Evolutionary conservation across 2,113 vertebrate species (phyloP), one percentile per base, ranked within the genome.

Genomic region (Labrus mixtus): DNA sequence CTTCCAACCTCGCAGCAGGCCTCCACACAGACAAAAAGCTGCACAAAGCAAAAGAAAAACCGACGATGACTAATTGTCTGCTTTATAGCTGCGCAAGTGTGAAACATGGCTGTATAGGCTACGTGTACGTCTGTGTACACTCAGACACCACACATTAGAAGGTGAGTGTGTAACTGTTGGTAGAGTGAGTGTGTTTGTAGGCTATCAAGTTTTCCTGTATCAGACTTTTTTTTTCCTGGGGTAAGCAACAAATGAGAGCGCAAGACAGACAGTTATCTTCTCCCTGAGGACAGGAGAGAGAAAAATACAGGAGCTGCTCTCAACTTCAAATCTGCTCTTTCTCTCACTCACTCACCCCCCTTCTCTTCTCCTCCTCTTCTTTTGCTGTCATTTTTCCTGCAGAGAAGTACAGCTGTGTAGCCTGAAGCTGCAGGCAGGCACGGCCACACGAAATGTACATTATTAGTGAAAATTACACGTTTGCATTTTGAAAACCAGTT

Each of bases 21-120:
- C 72, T 71, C 77, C 66, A 64, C 53, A 70, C 82, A 79, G 59
- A 70, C 63, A 81, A 56, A 67, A 79, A 73, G 78, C 76, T 19
- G 69, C 65, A 62, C 39, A 67, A 73, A 81, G 70, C 68, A 81
- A 69, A 81, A 80, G 45, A 66, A 53, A 82, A 77, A 84, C 41
- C 77, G 61, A 82, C 53, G 72, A 69, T 78, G 76, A 87, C 77
- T 78, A 90, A 89, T 88, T 87, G 78, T 79, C 85, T 46, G 61
- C 70, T 84, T 87, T 90, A 88, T 79, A 78, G 76, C 78, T 48
- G 51, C 77, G 87, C 59, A 66, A 55, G 62, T 45, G 70, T 82
- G 76, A 57, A 73, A 73, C 60, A n/a, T 20, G 39, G 36, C 41
- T 25, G 16, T 63, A 33, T 33, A 33, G 6, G 29, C 53, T 55